These are phyloP conservation scores for Alloscopus bannaensis DNA, from an alignment of 2,888 invertebrate genomes.

Conservation along the genomic window DNA sequence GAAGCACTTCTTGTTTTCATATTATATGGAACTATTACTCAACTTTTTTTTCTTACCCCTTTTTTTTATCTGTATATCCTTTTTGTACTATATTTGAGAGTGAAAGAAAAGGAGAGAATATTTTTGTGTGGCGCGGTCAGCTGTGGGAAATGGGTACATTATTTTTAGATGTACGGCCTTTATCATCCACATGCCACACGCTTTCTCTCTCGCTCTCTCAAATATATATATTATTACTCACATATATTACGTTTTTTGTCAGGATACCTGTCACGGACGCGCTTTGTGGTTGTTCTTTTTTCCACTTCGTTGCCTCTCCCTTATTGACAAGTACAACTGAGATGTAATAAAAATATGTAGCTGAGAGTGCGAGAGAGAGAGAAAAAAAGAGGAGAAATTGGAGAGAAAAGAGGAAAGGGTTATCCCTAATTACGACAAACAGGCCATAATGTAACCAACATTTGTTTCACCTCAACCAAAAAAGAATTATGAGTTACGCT, in stretches of 20 bases:
- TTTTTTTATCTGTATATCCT: too few relatives aligned
- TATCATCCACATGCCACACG: slow-evolving; percentile 44
- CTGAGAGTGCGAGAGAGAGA: neutral
- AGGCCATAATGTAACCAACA: slow-evolving; percentile 30
- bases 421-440: slow-evolving; percentile 53
- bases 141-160: slow-evolving; percentile 64
- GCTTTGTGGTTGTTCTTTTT: slow-evolving; percentile 12
- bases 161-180: slow-evolving; percentile 53
- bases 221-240: too few relatives aligned
- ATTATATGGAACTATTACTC: slow-evolving; percentile 2
- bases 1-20: slow-evolving; percentile 24
- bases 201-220: too few relatives aligned
- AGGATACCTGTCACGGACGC: slow-evolving; percentile 57
- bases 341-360: slow-evolving; percentile 9
- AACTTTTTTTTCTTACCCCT: too few relatives aligned
- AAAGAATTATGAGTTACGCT: too few relatives aligned
- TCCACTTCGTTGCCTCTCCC: neutral
- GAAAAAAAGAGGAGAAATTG: slow-evolving; percentile 22
- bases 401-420: slow-evolving; percentile 5
- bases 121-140: slow-evolving; percentile 60
- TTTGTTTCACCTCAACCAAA: slow-evolving; percentile 14
- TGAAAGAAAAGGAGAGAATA: slow-evolving; percentile 20
- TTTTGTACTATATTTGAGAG: slow-evolving; percentile 1
- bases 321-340: slow-evolving; percentile 31
- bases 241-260: too few relatives aligned